Evolutionary conservation across 2,113 vertebrate species (phyloP), one percentile per base, ranked within the genome.

Genomic region (Oryzias melastigma): DNA sequence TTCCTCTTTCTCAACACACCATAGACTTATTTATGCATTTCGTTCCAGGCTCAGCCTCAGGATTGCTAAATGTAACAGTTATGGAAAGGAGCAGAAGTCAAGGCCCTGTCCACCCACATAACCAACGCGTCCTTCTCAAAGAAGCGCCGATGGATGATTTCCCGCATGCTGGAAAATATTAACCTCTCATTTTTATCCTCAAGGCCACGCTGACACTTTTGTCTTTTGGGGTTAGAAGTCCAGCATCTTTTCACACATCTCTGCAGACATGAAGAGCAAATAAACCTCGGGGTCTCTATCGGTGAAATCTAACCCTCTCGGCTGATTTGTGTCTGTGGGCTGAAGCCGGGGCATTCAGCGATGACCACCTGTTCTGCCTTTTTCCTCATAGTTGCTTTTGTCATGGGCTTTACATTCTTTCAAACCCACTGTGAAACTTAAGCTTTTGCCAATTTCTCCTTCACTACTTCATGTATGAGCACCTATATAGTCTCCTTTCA

Each of bases 291-390:
- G 68, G 79, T 76, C 84, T 80, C 75, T 88, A 90, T 90, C 87
- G 15, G 75, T 88, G 88, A 90, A 92, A 91, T 91, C 89, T 82
- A 87, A 84, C 85, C 83, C 88, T n/a, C 64, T 60, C 65, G 64
- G 55, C 62, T 82, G 85, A 91, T 85, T 90, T 87, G 83, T 77
- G 79, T 88, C 82, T 72, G 54, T 65, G 62, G 45, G 68, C 56
- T 25, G 57, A 69, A 62, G 66, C 69, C 35, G 62, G 76, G 63
- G 76, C 71, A 64, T 20, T 57, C 69, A 60, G 65, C 84, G 75
- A 85, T 87, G 89, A 83, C 89, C 90, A 92, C 91, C 89, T 92
- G 90, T 90, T 90, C 81, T 54, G 74, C 0, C 69, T 78, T 75
- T 81, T 70, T 72, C 73, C 62, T 71, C 41, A 27, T 68, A 48